Conservation (phyloP, 2,113 vertebrate genomes). For the Stigmatopora argus region DNA sequence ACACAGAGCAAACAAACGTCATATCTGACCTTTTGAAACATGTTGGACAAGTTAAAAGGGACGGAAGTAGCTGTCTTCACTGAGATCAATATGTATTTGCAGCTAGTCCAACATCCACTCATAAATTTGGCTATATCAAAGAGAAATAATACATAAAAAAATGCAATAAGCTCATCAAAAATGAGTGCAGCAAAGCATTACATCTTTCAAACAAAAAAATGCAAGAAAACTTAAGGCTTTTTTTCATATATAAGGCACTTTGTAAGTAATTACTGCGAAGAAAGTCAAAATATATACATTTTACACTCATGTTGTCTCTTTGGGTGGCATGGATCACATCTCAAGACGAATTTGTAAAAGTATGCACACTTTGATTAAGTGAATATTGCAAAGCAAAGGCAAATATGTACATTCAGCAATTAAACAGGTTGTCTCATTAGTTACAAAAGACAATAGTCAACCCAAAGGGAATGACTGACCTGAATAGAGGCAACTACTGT, state of each 20-base stretch:
- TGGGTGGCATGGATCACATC: slow-evolving; percentile 11
- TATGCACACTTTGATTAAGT: not conserved
- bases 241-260: slow-evolving; percentile 8
- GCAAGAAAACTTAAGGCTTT: slow-evolving; percentile 1
- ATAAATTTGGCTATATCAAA: slow-evolving; percentile 4
- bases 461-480: not conserved
- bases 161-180: slow-evolving; percentile 5
- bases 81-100: slow-evolving; percentile 1
- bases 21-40: not conserved
- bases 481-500: not conserved
- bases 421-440: slow-evolving; percentile 15
- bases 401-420: slow-evolving; percentile 15
- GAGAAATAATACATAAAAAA: slow-evolving; percentile 17
- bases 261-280: slow-evolving; percentile 3
- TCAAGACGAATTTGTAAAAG: not conserved
- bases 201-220: not conserved
- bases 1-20: slow-evolving; percentile 3
- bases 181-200: not conserved
- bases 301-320: slow-evolving; percentile 18
- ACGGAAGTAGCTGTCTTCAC: slow-evolving; percentile 2
- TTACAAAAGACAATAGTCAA: slow-evolving; percentile 8
- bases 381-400: slow-evolving; percentile 14
- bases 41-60: not conserved
- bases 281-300: not conserved
- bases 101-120: slow-evolving; percentile 13